phyloP scores from a whole-genome alignment of 2,797 vertebrate species.

The Rhodeus uyekii region DNA sequence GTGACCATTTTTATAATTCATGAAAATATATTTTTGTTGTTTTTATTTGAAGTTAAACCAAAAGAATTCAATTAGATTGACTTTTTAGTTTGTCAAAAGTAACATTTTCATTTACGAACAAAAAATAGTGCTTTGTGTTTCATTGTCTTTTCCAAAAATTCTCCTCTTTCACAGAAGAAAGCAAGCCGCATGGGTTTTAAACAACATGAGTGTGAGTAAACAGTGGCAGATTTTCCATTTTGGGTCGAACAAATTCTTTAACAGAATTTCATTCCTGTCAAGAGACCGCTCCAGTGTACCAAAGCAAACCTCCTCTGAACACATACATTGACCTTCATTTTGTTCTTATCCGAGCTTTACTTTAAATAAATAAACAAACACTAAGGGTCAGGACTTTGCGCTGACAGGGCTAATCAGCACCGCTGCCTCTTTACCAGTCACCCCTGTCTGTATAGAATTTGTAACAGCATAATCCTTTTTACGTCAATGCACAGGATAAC shows the following conservation, averaged over 20 bases:
- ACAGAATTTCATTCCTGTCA: constrained; percentile 30
- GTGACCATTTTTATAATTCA: neutral
- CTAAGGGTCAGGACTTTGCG: constrained; percentile 57
- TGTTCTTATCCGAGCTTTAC: constrained; percentile 33
- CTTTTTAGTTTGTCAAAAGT: neutral
- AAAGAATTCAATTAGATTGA: neutral
- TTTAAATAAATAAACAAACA: constrained; percentile 60
- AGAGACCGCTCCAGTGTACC: neutral
- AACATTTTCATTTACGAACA: neutral
- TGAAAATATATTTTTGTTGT: neutral
- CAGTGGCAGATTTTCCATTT: neutral
- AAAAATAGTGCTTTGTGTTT: neutral
- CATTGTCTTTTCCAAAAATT: fast-evolving
- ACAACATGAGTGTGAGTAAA: neutral
- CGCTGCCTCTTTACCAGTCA: constrained; percentile 37
- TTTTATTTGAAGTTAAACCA: neutral
- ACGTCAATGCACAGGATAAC: constrained; percentile 38
- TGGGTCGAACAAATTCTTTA: constrained; percentile 21
- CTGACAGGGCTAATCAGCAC: constrained; percentile 54
- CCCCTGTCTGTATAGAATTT: constrained; percentile 49
- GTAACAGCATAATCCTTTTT: constrained; percentile 46
- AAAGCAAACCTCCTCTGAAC: constrained; percentile 14
- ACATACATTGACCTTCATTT: constrained; percentile 16
- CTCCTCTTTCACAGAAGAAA: neutral
- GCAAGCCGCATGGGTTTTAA: neutral